Conservation (phyloP, 2,113 vertebrate genomes). For the Sakesphorus luctuosus region DNA sequence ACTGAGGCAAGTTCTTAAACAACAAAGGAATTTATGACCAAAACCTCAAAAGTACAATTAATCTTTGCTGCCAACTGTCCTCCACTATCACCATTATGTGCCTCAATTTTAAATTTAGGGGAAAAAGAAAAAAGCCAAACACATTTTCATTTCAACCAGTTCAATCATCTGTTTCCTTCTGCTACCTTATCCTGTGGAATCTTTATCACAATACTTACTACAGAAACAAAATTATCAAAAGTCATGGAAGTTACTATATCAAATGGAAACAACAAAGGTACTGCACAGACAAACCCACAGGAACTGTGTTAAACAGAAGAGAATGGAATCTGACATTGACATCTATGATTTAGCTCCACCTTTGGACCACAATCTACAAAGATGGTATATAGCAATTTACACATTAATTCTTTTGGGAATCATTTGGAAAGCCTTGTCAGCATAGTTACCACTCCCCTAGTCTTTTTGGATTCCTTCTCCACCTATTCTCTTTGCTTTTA, state of each 20-base stretch:
- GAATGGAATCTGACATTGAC: neutral
- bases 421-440: neutral
- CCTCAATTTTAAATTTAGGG: neutral
- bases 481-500: neutral
- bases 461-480: neutral
- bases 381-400: neutral
- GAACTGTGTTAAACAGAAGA: neutral
- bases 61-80: neutral
- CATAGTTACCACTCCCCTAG: neutral
- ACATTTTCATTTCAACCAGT: neutral
- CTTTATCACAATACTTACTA: neutral
- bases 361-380: neutral
- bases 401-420: neutral
- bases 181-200: neutral
- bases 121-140: neutral
- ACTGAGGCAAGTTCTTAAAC: neutral
- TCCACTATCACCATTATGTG: neutral
- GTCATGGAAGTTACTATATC: neutral
- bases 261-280: neutral
- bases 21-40: neutral
- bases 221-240: neutral
- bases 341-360: neutral
- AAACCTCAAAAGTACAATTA: neutral
- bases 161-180: neutral
- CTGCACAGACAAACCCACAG: neutral